Evolutionary conservation across 2,888 invertebrate species (phyloP).

Genomic region (Crematogaster levior): DNA sequence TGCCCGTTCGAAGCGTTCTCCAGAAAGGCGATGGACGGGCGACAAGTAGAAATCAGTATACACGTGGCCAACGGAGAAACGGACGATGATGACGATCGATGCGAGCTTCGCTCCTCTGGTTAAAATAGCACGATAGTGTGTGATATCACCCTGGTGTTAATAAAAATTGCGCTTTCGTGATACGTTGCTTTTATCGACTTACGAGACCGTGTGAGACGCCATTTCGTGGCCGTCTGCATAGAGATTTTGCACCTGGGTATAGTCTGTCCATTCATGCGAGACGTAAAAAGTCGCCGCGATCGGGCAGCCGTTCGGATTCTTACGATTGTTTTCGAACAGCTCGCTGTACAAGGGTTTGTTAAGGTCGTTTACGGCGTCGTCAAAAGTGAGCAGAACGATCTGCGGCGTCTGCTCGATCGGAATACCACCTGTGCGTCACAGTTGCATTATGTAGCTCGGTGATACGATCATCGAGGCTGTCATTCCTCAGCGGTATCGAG

Average conservation of each 20-base stretch:
- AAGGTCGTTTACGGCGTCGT: conserved; percentile 97
- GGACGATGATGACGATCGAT: conserved; percentile 59
- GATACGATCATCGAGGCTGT: conserved; percentile 2
- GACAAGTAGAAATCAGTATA: conserved; percentile 17
- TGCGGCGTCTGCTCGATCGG: conserved; percentile 92
- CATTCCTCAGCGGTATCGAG: neutral
- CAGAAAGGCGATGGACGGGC: neutral
- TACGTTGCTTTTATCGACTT: conserved; percentile 87
- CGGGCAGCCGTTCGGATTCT: conserved; percentile 97
- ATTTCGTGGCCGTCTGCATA: conserved; percentile 98
- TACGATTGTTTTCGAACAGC: conserved; percentile 95
- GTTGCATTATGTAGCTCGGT: conserved; percentile 26
- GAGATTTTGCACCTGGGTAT: conserved; percentile 98
- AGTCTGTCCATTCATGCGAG: conserved; percentile 99
- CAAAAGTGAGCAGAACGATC: conserved; percentile 96
- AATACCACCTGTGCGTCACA: conserved; percentile 66
- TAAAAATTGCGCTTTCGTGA: conserved; percentile 19
- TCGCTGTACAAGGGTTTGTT: conserved; percentile 96
- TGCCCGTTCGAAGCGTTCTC: neutral
- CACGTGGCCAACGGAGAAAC: conserved; percentile 45
- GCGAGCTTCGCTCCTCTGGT: conserved; percentile 14
- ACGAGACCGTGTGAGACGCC: conserved; percentile 98
- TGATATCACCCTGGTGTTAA: conserved; percentile 20
- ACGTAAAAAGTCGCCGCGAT: conserved; percentile 98
- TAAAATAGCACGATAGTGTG: conserved; percentile 23